phyloP scores from a whole-genome alignment of 1,140 invertebrate genomes.

The Asobara japonica region DNA sequence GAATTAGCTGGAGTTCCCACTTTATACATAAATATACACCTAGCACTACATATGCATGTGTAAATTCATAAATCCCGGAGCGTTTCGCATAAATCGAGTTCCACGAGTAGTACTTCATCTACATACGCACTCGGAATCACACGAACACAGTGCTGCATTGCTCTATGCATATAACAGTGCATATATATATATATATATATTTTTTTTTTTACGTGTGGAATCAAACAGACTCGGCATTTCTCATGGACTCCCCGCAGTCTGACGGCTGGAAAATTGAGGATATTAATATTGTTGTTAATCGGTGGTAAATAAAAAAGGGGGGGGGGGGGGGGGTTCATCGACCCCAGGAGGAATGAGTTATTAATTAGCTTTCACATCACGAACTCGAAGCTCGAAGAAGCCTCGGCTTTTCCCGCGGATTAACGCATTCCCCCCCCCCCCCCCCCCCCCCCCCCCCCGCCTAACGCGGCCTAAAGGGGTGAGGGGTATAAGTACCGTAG shows the following conservation, averaged over 20 bases:
- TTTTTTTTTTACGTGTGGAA: constrained; percentile 6
- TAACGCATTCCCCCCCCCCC: constrained; percentile 1
- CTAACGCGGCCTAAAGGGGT: too few relatives aligned
- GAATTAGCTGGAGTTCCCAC: constrained; percentile 46
- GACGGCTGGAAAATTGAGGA: background rate
- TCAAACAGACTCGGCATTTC: constrained; percentile 20
- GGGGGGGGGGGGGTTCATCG: background rate
- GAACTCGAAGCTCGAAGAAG: constrained; percentile 26
- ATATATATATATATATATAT: constrained; percentile 18
- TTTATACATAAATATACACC: constrained; percentile 31
- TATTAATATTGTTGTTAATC: constrained; percentile 33
- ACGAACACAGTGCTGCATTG: constrained; percentile 1
- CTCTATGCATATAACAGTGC: background rate
- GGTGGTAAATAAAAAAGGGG: background rate
- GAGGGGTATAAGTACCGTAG: background rate
- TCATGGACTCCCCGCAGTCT: constrained; percentile 4
- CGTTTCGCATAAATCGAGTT: constrained; percentile 25
- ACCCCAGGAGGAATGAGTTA: constrained; percentile 16
- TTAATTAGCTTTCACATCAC: constrained; percentile 27
- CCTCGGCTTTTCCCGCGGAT: constrained; percentile 4
- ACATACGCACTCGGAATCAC: background rate
- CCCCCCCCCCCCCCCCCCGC: background rate
- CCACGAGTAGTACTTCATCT: background rate
- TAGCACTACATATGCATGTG: constrained; percentile 20
- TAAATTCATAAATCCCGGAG: constrained; percentile 32